These are phyloP conservation scores for Carassius carassius DNA, from an alignment of 2,113 vertebrate species.

Conservation along the genomic window DNA sequence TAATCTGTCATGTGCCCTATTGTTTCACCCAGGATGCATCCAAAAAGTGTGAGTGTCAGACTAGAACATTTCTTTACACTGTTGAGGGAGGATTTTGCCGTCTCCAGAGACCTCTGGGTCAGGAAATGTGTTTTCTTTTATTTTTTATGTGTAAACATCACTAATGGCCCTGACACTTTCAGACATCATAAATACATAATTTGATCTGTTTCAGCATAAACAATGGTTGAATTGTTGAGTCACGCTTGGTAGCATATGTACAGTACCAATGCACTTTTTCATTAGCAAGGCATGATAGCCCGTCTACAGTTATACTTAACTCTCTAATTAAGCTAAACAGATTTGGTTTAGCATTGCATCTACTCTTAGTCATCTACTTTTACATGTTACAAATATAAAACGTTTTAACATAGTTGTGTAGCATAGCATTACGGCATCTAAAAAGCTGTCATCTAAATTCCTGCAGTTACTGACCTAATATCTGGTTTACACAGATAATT, in stretches of 20 bases:
- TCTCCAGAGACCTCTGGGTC: conserved; percentile 29
- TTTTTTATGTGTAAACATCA: conserved; percentile 5
- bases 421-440: too few relatives aligned
- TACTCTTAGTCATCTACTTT: not conserved
- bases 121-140: conserved; percentile 1
- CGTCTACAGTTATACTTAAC: not conserved
- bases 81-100: not conserved
- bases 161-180: conserved; percentile 15
- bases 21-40: conserved; percentile 41
- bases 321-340: not conserved
- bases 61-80: not conserved
- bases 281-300: not conserved
- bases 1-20: conserved; percentile 55
- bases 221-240: not conserved
- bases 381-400: too few relatives aligned
- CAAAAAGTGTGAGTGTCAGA: conserved; percentile 17
- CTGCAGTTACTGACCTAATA: too few relatives aligned
- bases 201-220: not conserved
- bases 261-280: not conserved
- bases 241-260: not conserved
- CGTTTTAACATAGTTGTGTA: too few relatives aligned
- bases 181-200: conserved; percentile 10
- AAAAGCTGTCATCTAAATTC: too few relatives aligned
- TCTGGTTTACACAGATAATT: too few relatives aligned
- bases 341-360: not conserved